These are phyloP conservation scores for Meloidogyne chitwoodi DNA, from an alignment of 1,140 invertebrate genomes.

Conservation along the genomic window DNA sequence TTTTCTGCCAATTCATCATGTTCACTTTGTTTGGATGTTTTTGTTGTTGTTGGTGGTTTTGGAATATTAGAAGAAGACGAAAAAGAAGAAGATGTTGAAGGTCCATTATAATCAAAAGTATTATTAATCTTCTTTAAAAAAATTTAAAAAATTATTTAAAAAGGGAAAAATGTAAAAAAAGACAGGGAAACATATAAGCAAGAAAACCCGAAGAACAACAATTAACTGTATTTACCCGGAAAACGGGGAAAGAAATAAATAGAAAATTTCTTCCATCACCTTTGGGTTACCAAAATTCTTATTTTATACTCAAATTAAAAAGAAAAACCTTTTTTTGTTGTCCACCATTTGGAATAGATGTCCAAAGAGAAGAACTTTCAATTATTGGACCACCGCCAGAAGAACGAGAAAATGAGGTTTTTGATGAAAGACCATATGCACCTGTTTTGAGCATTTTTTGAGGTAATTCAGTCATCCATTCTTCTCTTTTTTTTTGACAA, in stretches of 20 bases:
- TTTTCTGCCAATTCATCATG: background rate
- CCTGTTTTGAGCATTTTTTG: slow-evolving; percentile 25
- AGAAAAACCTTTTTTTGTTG: background rate
- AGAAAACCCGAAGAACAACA: too few relatives aligned
- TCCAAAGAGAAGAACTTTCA: background rate
- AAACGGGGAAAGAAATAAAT: too few relatives aligned
- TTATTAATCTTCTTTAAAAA: background rate
- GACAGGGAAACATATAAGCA: too few relatives aligned
- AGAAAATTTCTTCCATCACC: too few relatives aligned
- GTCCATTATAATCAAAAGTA: background rate
- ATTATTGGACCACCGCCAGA: background rate
- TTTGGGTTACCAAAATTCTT: too few relatives aligned
- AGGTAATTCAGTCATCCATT: slow-evolving; percentile 40
- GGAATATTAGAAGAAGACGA: slow-evolving; percentile 2
- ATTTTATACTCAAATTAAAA: too few relatives aligned
- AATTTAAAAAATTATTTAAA: background rate
- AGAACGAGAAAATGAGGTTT: slow-evolving; percentile 24
- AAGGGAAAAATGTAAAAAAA: too few relatives aligned
- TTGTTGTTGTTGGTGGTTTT: background rate
- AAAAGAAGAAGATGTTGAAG: background rate
- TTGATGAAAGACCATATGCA: slow-evolving; percentile 27
- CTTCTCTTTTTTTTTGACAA: slow-evolving; percentile 24
- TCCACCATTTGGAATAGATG: slow-evolving; percentile 12
- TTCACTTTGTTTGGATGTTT: slow-evolving; percentile 13
- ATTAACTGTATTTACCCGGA: too few relatives aligned